phyloP scores from a whole-genome alignment of 2,797 vertebrate genomes.

The Gallirallus australis region DNA sequence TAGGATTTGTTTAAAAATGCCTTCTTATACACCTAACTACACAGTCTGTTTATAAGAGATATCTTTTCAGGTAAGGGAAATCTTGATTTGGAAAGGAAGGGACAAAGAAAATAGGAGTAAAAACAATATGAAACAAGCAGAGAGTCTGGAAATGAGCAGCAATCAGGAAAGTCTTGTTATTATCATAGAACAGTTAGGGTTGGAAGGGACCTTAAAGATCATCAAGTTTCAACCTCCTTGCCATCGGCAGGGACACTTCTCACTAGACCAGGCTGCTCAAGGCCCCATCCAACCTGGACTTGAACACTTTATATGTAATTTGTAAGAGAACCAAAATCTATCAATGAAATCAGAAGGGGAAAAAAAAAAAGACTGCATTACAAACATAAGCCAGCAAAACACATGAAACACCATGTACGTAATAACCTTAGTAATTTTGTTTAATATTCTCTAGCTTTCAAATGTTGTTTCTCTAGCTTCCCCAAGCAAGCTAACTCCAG shows the following conservation, averaged over 20 bases:
- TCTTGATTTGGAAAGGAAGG: neutral
- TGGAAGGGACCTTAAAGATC: too few relatives aligned
- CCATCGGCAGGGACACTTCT: too few relatives aligned
- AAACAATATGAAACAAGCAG: neutral
- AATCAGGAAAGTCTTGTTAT: neutral
- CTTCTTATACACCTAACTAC: neutral
- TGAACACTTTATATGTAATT: neutral
- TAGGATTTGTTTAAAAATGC: neutral
- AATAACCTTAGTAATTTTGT: neutral
- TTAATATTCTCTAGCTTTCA: neutral
- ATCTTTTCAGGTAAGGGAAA: neutral
- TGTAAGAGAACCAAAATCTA: neutral
- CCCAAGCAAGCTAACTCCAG: neutral
- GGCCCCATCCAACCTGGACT: too few relatives aligned
- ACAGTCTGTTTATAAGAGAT: neutral
- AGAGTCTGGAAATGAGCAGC: neutral
- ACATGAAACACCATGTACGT: accelerated
- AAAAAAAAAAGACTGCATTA: neutral
- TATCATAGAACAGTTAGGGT: too few relatives aligned
- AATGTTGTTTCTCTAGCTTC: neutral
- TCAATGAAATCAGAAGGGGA: neutral
- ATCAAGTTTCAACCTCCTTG: too few relatives aligned
- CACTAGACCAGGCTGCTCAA: too few relatives aligned
- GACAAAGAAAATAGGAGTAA: neutral
- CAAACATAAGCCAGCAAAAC: neutral